Percentiles rank a stretch among this genome's conserved stretches.
phyloP scores from a whole-genome alignment of 2,113 vertebrate genomes.

The Eudyptes chrysolophus region DNA sequence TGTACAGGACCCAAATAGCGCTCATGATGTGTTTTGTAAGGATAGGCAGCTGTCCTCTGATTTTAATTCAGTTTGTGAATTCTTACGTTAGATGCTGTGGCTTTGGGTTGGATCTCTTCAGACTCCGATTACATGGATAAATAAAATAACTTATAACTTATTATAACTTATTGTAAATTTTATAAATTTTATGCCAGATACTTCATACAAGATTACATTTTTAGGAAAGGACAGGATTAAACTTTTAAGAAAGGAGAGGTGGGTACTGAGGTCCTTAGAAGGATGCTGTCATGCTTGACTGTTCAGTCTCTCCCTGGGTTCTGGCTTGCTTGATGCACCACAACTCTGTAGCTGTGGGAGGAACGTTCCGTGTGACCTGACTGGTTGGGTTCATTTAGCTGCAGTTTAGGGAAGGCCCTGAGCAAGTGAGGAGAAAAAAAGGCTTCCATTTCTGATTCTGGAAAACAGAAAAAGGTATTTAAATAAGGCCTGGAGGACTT shows the following conservation, averaged over 20 bases:
- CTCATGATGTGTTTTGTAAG: rapidly evolving
- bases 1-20: not conserved
- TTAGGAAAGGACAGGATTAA: not conserved
- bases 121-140: not conserved
- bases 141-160: not conserved
- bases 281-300: not conserved
- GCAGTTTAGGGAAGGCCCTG: not conserved
- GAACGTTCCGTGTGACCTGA: not conserved
- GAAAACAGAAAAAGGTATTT: conserved; percentile 32
- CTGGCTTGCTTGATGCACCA: not conserved
- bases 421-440: not conserved
- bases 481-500: conserved; percentile 30
- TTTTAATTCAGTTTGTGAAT: not conserved
- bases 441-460: not conserved
- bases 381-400: not conserved
- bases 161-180: not conserved
- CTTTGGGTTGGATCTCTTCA: not conserved
- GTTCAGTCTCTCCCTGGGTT: not conserved
- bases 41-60: not conserved
- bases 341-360: not conserved
- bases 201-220: not conserved
- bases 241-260: not conserved
- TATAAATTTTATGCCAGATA: not conserved
- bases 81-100: not conserved
- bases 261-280: not conserved